These are phyloP conservation scores for Leistus spinibarbis DNA, from an alignment of 2,888 invertebrate species.

Conservation along the genomic window DNA sequence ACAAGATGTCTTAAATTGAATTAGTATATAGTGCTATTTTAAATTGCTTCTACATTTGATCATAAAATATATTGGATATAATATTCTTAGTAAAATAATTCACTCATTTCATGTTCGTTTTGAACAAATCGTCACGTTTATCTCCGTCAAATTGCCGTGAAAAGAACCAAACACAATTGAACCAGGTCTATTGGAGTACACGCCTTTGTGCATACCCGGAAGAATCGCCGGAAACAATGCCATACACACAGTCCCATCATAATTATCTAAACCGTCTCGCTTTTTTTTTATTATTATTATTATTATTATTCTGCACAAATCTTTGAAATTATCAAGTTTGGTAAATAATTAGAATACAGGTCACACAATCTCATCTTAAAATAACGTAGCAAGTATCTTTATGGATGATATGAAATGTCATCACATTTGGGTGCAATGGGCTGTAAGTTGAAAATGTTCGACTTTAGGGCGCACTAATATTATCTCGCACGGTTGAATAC, in stretches of 20 bases:
- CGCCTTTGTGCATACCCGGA: neutral
- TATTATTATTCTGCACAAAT: neutral
- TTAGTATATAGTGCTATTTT: too few species aligned
- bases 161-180: neutral
- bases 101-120: too few species aligned
- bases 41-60: too few species aligned
- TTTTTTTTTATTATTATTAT: too few species aligned
- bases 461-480: constrained; percentile 16
- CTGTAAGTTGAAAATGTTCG: neutral
- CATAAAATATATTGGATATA: too few species aligned
- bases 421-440: neutral
- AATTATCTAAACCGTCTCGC: neutral
- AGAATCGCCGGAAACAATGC: neutral
- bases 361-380: too few species aligned
- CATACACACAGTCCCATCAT: neutral
- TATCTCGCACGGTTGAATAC: constrained; percentile 24
- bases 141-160: neutral
- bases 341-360: too few species aligned
- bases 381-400: too few species aligned
- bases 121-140: too few species aligned
- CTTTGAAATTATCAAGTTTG: too few species aligned
- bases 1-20: too few species aligned
- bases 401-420: neutral
- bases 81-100: too few species aligned
- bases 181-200: neutral